Base-by-base conservation (phyloP, 2,888 invertebrate species). In the Orthosia incerta region DNA sequence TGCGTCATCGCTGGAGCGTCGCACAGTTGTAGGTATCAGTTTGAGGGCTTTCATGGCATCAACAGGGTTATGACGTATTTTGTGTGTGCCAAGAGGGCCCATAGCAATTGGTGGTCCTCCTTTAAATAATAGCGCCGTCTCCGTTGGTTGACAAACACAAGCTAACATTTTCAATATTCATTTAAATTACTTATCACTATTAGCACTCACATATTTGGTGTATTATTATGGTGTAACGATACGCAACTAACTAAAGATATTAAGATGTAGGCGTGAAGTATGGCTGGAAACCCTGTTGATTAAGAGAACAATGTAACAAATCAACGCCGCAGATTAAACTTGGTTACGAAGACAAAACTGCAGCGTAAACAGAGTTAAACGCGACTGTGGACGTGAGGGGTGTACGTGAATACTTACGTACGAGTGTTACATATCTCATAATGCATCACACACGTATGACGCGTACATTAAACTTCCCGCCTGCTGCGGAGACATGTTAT, bases 101-200 rank as follows among this genome's bases (percentile, higher is more conserved):
- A 96, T 95, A 90, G 96, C 90, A 91, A 97, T 90, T 89, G 96
- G 95, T 88, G 95, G 94, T 88, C 96, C 96, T 90, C 96, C 96
- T 93, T 95, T 95, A 90, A 95, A 96, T 76, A 96, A 91, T 88
- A 96, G 90, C 71, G 96, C 96, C 82, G 97, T 97, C 89, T 97
- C 97, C 85, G 96, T 95, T 79, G 97, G 97, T 91, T 97, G 97
- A 92, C 97, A 97, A 86, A 97, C 97, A 95, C 97, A 97, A 89
- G 97, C 97, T 95, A 97, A 95, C 97, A 97, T 97, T 94, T 95
- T 97, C 86, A 92, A 90, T 83, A 76, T 87, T 92, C 94, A 93
- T 92, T 87, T 84, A 89, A 75, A 75, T 87, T 87, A 88, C 87
- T 88, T 92, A 91, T 84, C 83, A 91, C 91, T 93, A 90, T 88